Base-by-base conservation (phyloP, 2,113 vertebrate genomes). In the Echinops telfairi region DNA sequence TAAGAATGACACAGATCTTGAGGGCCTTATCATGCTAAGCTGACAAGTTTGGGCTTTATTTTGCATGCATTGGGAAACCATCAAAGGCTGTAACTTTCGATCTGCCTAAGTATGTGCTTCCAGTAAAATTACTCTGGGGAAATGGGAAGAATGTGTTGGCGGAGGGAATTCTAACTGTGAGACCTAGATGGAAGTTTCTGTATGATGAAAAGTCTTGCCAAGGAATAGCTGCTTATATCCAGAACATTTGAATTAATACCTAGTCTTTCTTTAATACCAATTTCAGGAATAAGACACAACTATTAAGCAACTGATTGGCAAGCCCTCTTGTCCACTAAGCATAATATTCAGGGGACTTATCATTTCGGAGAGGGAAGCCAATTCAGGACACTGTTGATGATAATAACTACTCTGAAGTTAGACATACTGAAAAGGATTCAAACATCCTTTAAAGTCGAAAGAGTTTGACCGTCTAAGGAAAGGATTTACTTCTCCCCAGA, bases 231-330 rank as follows among this genome's bases (percentile, higher is more conserved):
- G 10, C 64, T 83, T 53, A 40, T 10, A 31, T 64, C 27, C 84
- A 62, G 83, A 73, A 64, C 11, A 31, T 70, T 71, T 83, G 10
- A 19, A 83, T 47, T 68, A 78, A 86, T 43, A 7, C 22, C 0
- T 22, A 19, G 19, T 58, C 78, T 93, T 31, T 95, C 93, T 38
- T 79, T 92, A 93, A 60, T 53, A n/a, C 43, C 86, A 31, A 71
- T 66, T 78, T 81, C 3, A 70, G 82, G 36, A 77, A 23, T 22
- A 12, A 86, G 77, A 68, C 23, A 89, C 60, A 90, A 73, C 27
- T 7, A 6, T 36, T 33, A 66, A 79, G n/a, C 64, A 53, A 66
- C 70, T 29, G 64, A 53, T 83, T 31, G 36, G 2, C 10, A 16
- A 70, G 12, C 12, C 40, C 38, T 88, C 29, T 20, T 25, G 20